phyloP scores from a whole-genome alignment of 1,140 invertebrate species.

The Drosophila serrata region DNA sequence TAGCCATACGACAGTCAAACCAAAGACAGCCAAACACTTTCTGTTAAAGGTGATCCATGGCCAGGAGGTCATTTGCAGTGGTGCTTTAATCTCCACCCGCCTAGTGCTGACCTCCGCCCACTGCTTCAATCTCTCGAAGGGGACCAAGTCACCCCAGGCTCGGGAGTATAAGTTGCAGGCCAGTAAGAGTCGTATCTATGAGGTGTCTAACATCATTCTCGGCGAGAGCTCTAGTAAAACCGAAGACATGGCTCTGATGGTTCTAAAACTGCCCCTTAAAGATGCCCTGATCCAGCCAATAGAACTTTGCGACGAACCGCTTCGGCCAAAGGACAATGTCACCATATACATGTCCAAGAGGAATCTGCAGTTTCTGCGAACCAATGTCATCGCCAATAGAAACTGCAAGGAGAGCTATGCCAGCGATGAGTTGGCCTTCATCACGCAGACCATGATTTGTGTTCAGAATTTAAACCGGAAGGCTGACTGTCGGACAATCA shows the following conservation, averaged over 20 bases:
- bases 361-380: conserved; percentile 40
- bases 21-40: conserved; percentile 12
- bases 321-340: conserved; percentile 21
- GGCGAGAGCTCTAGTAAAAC: background rate
- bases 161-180: conserved; percentile 26
- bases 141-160: background rate
- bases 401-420: conserved; percentile 50
- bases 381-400: conserved; percentile 33
- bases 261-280: conserved; percentile 1
- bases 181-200: conserved; percentile 1
- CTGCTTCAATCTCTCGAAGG: conserved; percentile 22
- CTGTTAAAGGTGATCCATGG: conserved; percentile 21
- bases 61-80: conserved; percentile 23
- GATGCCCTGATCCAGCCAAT: conserved; percentile 18
- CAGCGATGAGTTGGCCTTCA: conserved; percentile 31
- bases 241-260: conserved; percentile 33
- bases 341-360: conserved; percentile 43
- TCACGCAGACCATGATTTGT: conserved; percentile 48
- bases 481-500: conserved; percentile 38
- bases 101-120: conserved; percentile 45
- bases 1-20: conserved; percentile 1
- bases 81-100: conserved; percentile 34
- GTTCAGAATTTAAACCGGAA: conserved; percentile 38
- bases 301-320: conserved; percentile 20
- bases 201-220: conserved; percentile 11